Base-by-base conservation (phyloP, 30 jellyfish, hydroid and myxozoan genomes). In the Mastigias papua region DNA sequence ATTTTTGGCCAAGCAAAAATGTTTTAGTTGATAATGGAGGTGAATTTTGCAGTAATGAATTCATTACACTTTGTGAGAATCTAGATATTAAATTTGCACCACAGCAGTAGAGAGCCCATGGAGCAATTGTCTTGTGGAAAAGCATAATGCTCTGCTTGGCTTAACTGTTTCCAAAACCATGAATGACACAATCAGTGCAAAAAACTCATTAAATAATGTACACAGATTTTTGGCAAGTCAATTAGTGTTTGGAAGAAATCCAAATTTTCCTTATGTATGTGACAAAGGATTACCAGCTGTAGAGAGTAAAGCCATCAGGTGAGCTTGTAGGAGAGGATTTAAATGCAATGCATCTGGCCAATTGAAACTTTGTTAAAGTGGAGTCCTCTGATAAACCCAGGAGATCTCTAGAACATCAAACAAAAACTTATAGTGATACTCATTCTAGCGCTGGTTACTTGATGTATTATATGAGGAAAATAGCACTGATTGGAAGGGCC, bases 151-250 rank as follows among this genome's bases (percentile, higher is more conserved):
- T 5, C 57, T 72, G 31, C 49, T 70, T 28, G 89, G 78, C 33
- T 31, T 37, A 58, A 71, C 66, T 8, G 90, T 84, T 20, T 62
- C 85, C n/a, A 62, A 68, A 31, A 51, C 54, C 30, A 70, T 84
- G 88, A 91, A 84, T 28, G 93, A 84, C 25, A 8, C 91, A 35
- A 71, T 76, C 15, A 67, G 91, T 88, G 96, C 91, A 1, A 77
- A 76, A 78, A 88, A 78, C 79, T 79, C 96, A 22, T 54, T 88
- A 66, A 69, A 34, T n/a, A 78, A 66, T 51, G 62, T 27, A 20
- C 69, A 84, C 48, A 89, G 97, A 25, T 89, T 17, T 62, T 30
- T 60, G 42, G 76, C 97, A 33, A 78, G 80, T 57, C 64, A 34
- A 83, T 46, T 89, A 13, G 93, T 79, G n/a, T 35, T 76, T 76